Evolutionary conservation across 1,140 invertebrate species (phyloP).

Genomic region (Cyphomyrmex costatus): DNA sequence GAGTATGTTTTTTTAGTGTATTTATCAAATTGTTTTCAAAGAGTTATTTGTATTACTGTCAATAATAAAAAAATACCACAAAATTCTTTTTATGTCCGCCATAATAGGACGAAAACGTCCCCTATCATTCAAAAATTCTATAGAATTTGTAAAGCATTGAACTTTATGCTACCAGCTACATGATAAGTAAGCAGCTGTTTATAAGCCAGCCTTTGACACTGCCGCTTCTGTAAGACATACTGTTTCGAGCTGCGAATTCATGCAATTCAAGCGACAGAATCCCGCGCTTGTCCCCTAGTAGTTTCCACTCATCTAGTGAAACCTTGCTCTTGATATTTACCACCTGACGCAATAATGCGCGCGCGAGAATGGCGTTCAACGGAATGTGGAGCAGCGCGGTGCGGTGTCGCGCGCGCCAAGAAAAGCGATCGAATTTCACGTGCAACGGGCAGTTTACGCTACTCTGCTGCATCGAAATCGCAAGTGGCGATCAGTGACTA

Average conservation of each 20-base stretch:
- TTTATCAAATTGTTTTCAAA: neutral
- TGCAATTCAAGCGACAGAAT: conserved; percentile 2
- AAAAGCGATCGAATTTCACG: conserved; percentile 73
- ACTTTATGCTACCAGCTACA: neutral
- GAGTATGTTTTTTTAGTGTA: neutral
- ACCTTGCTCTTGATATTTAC: conserved; percentile 55
- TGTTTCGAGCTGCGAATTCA: neutral
- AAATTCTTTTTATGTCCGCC: neutral
- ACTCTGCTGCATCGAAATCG: conserved; percentile 65
- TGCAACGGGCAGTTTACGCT: conserved; percentile 52
- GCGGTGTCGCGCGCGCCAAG: conserved; percentile 33
- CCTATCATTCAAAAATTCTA: neutral
- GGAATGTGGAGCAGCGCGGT: conserved; percentile 30
- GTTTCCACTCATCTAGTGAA: neutral
- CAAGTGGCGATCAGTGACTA: conserved; percentile 18
- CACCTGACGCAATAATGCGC: conserved; percentile 62
- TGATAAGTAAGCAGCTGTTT: neutral
- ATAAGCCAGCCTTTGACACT: neutral
- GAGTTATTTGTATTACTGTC: neutral
- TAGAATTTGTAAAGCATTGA: neutral
- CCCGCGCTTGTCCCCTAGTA: neutral
- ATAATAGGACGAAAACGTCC: too few species aligned
- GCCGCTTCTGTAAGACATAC: neutral
- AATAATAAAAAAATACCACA: neutral
- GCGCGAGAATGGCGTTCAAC: neutral